Percentiles rank a stretch among this genome's conserved stretches.
phyloP scores from a whole-genome alignment of 1,140 invertebrate species.

The Tribolium castaneum region DNA sequence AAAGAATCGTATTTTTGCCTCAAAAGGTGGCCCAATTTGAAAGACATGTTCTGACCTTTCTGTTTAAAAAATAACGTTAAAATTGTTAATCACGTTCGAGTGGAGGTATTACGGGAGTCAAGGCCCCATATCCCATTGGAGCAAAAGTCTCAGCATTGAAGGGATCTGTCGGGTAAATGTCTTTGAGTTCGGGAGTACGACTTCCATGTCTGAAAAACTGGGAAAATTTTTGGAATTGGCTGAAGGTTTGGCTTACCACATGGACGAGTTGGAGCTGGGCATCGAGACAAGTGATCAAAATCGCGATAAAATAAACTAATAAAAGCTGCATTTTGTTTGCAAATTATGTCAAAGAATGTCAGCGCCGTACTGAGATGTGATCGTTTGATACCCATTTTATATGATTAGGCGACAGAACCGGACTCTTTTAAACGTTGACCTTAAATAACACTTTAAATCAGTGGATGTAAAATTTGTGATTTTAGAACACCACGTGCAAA shows the following conservation, averaged over 20 bases:
- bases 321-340: neutral
- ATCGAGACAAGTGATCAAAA: neutral
- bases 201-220: slow-evolving; percentile 59
- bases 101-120: slow-evolving; percentile 55
- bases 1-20: slow-evolving; percentile 72
- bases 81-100: neutral
- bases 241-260: slow-evolving; percentile 18
- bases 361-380: slow-evolving; percentile 10
- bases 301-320: neutral
- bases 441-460: slow-evolving; percentile 22
- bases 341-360: neutral
- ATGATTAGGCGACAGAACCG: slow-evolving; percentile 9
- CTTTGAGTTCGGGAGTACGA: slow-evolving; percentile 56
- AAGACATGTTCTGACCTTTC: slow-evolving; percentile 67
- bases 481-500: neutral
- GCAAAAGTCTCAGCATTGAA: slow-evolving; percentile 54
- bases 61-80: slow-evolving; percentile 32
- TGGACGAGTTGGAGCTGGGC: slow-evolving; percentile 4
- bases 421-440: slow-evolving; percentile 22
- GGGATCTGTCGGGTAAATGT: slow-evolving; percentile 56
- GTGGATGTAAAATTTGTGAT: slow-evolving; percentile 10
- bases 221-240: slow-evolving; percentile 56
- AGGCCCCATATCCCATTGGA: slow-evolving; percentile 56
- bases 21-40: slow-evolving; percentile 72
- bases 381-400: slow-evolving; percentile 8